These are phyloP conservation scores for Bhutanitis thaidina DNA, from an alignment of 2,888 invertebrate species.

Conservation along the genomic window DNA sequence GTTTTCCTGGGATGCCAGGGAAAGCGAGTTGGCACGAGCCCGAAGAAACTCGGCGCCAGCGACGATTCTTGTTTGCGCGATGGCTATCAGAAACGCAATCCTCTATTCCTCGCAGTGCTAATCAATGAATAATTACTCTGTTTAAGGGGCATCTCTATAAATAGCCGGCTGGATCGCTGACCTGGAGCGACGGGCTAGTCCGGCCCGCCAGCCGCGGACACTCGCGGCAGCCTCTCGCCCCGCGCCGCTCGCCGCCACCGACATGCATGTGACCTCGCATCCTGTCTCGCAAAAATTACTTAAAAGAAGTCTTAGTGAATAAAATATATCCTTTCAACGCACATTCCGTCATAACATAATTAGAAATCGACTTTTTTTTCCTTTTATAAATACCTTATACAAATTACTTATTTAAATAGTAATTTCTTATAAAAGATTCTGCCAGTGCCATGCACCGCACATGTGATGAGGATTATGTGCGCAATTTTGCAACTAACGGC, in stretches of 20 bases:
- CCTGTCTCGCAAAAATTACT: conserved; percentile 68
- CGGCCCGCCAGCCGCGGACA: conserved; percentile 73
- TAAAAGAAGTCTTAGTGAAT: conserved; percentile 57
- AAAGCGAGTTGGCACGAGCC: conserved; percentile 28
- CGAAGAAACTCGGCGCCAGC: conserved; percentile 61
- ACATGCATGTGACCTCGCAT: conserved; percentile 67
- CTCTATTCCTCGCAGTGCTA: conserved; percentile 79
- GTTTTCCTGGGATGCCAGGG: conserved; percentile 22
- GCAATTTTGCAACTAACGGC: conserved; percentile 68
- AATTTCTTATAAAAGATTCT: conserved; percentile 20
- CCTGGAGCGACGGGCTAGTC: conserved; percentile 79
- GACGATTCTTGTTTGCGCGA: conserved; percentile 74
- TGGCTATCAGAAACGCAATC: conserved; percentile 78
- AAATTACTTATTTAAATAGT: no score
- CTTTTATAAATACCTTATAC: no score
- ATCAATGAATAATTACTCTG: conserved; percentile 81
- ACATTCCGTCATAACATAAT: conserved; percentile 9
- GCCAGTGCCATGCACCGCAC: conserved; percentile 21
- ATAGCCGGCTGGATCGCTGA: conserved; percentile 79
- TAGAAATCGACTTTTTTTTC: no score
- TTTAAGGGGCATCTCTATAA: conserved; percentile 80
- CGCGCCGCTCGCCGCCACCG: conserved; percentile 37
- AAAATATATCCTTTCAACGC: conserved; percentile 38
- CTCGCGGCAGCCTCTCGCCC: conserved; percentile 38
- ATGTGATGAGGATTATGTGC: conserved; percentile 48